Percentiles rank a stretch among this genome's conserved stretches.
Evolutionary conservation across 2,888 invertebrate genomes (phyloP).

Genomic region (Polylopha cassiicola): DNA sequence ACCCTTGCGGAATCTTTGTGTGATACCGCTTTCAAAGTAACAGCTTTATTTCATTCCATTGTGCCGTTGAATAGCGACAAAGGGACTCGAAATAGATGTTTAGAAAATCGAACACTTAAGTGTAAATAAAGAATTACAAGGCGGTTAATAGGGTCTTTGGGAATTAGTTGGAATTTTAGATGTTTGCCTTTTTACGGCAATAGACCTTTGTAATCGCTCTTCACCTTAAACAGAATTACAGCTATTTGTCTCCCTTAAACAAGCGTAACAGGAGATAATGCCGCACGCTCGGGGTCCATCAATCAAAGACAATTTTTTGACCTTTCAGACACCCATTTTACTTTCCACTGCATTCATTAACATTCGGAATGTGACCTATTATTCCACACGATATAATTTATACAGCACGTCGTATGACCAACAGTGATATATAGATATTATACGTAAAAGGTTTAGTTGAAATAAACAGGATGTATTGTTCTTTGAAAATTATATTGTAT

Average conservation of each 20-base stretch:
- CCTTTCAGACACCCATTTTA: conserved; percentile 26
- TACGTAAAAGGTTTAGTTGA: conserved; percentile 16
- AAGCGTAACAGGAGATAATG: conserved; percentile 31
- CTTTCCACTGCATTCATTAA: conserved; percentile 25
- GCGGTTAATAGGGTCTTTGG: conserved; percentile 18
- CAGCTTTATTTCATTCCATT: conserved; percentile 32
- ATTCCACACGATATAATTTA: conserved; percentile 16
- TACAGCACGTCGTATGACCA: conserved; percentile 24
- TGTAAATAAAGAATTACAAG: conserved; percentile 32
- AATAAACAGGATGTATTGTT: conserved; percentile 42
- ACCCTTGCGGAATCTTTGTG: conserved; percentile 35
- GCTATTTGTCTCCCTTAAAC: conserved; percentile 27
- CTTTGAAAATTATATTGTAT: conserved; percentile 29
- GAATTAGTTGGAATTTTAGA: conserved; percentile 12
- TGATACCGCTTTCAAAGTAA: conserved; percentile 33
- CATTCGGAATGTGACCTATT: conserved; percentile 22
- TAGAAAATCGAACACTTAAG: conserved; percentile 25
- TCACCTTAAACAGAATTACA: conserved; percentile 19
- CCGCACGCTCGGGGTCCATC: conserved; percentile 29
- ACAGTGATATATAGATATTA: conserved; percentile 16
- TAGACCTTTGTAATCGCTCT: conserved; percentile 18
- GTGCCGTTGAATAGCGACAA: conserved; percentile 26
- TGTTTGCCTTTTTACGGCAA: conserved; percentile 20
- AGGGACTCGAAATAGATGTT: conserved; percentile 19
- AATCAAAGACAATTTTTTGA: conserved; percentile 37